Conservation (phyloP, 2,888 invertebrate species). For the Cephus rjabovi region DNA sequence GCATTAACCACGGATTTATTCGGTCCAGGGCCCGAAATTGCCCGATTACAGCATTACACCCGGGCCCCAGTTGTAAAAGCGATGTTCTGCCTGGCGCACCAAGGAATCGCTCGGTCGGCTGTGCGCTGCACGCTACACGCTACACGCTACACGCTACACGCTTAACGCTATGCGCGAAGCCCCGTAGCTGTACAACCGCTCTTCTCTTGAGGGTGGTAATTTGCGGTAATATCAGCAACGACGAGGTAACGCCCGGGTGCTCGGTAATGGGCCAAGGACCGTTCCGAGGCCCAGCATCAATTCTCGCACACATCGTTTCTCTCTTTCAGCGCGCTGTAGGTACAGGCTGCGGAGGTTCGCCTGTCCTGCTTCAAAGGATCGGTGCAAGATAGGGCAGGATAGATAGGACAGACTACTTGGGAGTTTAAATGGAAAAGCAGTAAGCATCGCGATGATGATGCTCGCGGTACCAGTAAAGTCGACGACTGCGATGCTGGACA, state of each 20-base stretch:
- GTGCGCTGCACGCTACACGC: no score
- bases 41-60: slow-evolving; percentile 62
- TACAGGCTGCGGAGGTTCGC: background rate
- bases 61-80: slow-evolving; percentile 43
- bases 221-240: slow-evolving; percentile 65
- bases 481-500: no score
- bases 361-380: no score
- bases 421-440: no score
- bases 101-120: slow-evolving; percentile 45
- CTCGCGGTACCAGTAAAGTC: no score
- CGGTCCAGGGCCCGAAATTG: slow-evolving; percentile 59
- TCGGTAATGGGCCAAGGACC: slow-evolving; percentile 4
- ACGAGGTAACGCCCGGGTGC: slow-evolving; percentile 55
- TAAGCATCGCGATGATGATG: no score
- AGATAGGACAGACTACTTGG: no score
- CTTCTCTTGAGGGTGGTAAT: slow-evolving; percentile 64
- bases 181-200: slow-evolving; percentile 34
- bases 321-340: slow-evolving; percentile 20
- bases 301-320: slow-evolving; percentile 47
- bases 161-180: no score
- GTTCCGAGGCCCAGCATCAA: slow-evolving; percentile 41
- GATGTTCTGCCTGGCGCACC: slow-evolving; percentile 48
- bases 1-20: slow-evolving; percentile 65
- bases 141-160: no score
- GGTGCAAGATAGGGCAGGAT: no score